Evolutionary conservation across 2,888 invertebrate species (phyloP).

Genomic region (Glaucopsyche alexis): DNA sequence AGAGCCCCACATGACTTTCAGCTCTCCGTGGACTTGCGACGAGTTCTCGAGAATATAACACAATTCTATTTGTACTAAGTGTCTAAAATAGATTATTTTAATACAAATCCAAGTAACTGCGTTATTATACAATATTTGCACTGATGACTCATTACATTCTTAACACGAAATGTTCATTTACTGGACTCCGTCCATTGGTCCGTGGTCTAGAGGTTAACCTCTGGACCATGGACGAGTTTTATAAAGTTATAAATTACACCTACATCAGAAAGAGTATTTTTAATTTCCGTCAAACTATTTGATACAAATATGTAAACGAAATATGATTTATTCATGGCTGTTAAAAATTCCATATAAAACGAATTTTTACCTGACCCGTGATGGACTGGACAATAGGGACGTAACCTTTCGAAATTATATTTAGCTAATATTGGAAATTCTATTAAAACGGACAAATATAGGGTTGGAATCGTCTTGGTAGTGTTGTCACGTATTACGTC

Average conservation of each 20-base stretch:
- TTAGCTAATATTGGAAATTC: background rate
- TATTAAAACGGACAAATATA: conserved; percentile 7
- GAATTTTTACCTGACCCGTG: background rate
- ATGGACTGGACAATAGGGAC: background rate
- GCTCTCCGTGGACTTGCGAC: conserved; percentile 2
- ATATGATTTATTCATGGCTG: conserved; percentile 12
- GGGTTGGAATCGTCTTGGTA: background rate
- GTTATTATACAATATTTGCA: no score
- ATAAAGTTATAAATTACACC: no score
- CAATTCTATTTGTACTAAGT: no score
- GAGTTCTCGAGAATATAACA: background rate
- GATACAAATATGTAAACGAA: conserved; percentile 1
- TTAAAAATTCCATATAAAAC: background rate
- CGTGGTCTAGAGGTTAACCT: no score
- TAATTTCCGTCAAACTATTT: conserved; percentile 7
- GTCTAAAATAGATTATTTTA: no score
- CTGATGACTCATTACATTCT: no score
- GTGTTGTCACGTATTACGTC: conserved; percentile 7
- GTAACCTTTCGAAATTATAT: background rate
- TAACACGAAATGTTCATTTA: no score
- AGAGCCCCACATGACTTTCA: background rate
- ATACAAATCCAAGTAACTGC: no score
- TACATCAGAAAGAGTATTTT: background rate
- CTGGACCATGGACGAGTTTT: no score
- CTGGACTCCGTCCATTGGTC: no score